Evolutionary conservation across 1,140 invertebrate genomes (phyloP).

Genomic region (Hydropsyche tenuis): DNA sequence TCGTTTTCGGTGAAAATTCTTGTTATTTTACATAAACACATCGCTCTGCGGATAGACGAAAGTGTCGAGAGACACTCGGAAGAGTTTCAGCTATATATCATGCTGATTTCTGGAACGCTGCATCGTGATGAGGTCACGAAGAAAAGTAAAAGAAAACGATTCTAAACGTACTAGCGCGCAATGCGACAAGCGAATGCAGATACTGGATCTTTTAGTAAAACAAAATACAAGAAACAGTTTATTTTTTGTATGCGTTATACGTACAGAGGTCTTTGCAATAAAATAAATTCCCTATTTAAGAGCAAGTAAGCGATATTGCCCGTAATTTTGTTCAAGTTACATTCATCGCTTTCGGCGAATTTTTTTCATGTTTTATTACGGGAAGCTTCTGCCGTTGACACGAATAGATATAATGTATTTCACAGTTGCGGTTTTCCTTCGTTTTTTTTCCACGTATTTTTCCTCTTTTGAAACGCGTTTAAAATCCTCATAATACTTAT

Average conservation of each 20-base stretch:
- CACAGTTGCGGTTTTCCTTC: constrained; percentile 5
- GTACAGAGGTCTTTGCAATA: too few relatives aligned
- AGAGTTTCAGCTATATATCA: background rate
- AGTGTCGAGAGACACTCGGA: background rate
- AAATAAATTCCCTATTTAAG: too few relatives aligned
- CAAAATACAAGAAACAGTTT: too few relatives aligned
- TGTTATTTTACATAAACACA: background rate
- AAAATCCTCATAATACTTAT: background rate
- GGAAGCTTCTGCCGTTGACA: constrained; percentile 14
- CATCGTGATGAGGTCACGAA: constrained; percentile 8
- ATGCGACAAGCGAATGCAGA: constrained; percentile 5
- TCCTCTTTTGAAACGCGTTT: background rate
- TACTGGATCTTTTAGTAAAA: too few relatives aligned
- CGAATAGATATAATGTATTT: constrained; percentile 17
- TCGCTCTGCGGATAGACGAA: background rate
- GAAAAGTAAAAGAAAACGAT: constrained; percentile 1
- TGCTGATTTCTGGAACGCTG: background rate
- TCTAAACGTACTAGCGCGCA: background rate
- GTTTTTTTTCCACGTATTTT: background rate
- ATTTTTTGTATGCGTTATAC: too few relatives aligned
- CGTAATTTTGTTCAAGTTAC: background rate
- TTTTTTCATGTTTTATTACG: background rate
- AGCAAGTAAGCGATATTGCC: too few relatives aligned
- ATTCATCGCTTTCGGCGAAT: background rate
- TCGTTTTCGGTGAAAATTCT: constrained; percentile 2